Base-by-base conservation (phyloP, 2,888 invertebrate genomes). In the Lasioglossum figueresi region DNA sequence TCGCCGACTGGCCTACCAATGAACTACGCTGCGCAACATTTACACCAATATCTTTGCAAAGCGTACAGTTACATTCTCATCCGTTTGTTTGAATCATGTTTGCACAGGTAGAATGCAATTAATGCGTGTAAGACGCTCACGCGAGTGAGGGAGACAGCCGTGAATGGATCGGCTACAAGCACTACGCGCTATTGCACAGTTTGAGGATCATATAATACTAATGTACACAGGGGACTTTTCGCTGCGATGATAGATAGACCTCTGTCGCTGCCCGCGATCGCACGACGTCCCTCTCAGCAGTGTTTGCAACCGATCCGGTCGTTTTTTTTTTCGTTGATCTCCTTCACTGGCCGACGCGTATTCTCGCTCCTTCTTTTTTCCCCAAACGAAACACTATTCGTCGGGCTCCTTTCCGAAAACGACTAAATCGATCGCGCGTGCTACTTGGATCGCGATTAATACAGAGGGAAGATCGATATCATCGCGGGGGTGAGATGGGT, bases 131-230 rank as follows among this genome's bases (percentile, higher is more conserved):
- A 71, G n/a, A 70, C 77, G 72, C 31, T 40, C n/a, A 48, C 78
- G 71, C 79, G 70, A 83, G 83, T 59, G 76, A 85, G 76, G 80
- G 74, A 76, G 83, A 82, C 81, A 8, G 37, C 23, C 40, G 71
- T 19, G 37, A 68, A 34, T 77, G 76, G 73, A 84, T 88, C 86
- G 85, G 79, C 48, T 76, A 56, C 75, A 82, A 86, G 68, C 84
- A 86, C 74, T 59, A 83, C 88, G 74, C 82, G 79, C 85, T 90
- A 90, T 90, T 90, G 90, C 90, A 90, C 90, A 85, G 79, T 86
- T 89, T 76, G 76, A 89, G 34, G 84, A 86, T 89, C 86, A 89
- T 84, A 88, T 88, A 89, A 89, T 89, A 89, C 89, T 89, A 89
- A 89, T 76, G 86, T 89, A 89, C 89, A 84, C 78, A 80, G 83